Evolutionary conservation across 2,888 invertebrate species (phyloP), one percentile per base, ranked within the genome.

Genomic region (Criorhina ranunculi): DNA sequence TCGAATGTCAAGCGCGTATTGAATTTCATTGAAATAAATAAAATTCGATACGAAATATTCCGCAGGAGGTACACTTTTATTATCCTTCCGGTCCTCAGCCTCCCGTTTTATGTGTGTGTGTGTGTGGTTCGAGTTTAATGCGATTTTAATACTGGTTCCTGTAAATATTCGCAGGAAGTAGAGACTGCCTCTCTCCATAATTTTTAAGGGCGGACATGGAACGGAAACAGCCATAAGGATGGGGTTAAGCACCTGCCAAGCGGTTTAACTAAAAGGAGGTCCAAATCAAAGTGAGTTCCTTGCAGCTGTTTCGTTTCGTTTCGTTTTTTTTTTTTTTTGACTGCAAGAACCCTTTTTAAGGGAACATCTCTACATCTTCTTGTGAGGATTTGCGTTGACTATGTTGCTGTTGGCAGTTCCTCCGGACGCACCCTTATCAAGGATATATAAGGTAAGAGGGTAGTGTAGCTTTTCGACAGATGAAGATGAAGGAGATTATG

Each of bases 161-260:
- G 53, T 53, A 17, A 44, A 40, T 33, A 29, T 60, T 49, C 40
- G 11, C 11, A 37, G 40, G 17, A 57, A 57, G 37, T n/a, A 24
- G 24, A 29, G 49, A 49, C 37, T n/a, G 42, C 35, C 19, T 49
- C 8, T 49, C 29, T 12, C 19, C 12, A 19, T 51, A 24, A 37
- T 24, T 51, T 15, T 37, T 17, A 3, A 12, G 42, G 8, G 6
- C 11, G 7, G 9, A 33, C 15, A 5, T 49, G 11, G 24, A 53
- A 49, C 37, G 64, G 59, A 19, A 62, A 31, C 64, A 67, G 37
- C 51, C 46, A 35, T 37, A 64, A 51, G 55, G 42, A 70, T 46
- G 57, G 64, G 69, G 76, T 70, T 81, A 81, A 81, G 64, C 69
- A 81, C 77, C 81, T 81, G 81, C 46, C 76, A 70, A 76, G 70